Percentiles rank a stretch among this genome's conserved stretches.
Evolutionary conservation across 2,888 invertebrate genomes (phyloP).

Genomic region (Limenitis camilla): DNA sequence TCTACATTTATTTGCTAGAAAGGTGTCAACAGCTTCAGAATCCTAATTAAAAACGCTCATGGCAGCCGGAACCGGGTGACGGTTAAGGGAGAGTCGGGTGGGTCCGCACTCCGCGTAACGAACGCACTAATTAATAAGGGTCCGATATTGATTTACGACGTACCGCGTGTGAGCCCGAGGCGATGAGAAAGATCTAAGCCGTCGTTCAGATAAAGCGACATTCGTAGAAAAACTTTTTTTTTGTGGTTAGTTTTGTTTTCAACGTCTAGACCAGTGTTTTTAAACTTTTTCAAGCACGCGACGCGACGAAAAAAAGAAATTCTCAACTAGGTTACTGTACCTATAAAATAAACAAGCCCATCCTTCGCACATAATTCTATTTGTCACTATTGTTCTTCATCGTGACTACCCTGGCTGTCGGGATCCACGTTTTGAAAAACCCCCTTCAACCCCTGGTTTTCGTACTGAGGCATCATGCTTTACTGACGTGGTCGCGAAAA

Average conservation of each 20-base stretch:
- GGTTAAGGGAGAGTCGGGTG: conserved; percentile 20
- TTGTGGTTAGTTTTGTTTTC: not conserved
- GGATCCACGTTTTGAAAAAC: no score
- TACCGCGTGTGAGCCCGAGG: conserved; percentile 40
- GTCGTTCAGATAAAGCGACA: conserved; percentile 4
- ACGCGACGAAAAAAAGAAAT: no score
- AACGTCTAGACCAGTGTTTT: no score
- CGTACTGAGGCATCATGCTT: no score
- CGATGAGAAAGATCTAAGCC: conserved; percentile 13
- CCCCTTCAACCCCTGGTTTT: no score
- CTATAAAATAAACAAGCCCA: no score
- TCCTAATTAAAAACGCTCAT: conserved; percentile 70
- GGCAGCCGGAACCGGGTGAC: conserved; percentile 34
- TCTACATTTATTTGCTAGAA: conserved; percentile 37
- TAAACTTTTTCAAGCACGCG: no score
- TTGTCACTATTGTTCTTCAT: no score
- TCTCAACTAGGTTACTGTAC: no score
- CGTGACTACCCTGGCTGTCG: no score
- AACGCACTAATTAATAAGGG: conserved; percentile 74
- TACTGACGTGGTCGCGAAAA: no score
- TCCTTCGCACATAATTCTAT: no score
- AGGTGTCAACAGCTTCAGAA: conserved; percentile 51
- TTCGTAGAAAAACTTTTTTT: not conserved
- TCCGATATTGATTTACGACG: conserved; percentile 72
- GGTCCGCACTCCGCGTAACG: conserved; percentile 51